phyloP scores from a whole-genome alignment of 2,888 invertebrate genomes.

The Parnassius orleans region DNA sequence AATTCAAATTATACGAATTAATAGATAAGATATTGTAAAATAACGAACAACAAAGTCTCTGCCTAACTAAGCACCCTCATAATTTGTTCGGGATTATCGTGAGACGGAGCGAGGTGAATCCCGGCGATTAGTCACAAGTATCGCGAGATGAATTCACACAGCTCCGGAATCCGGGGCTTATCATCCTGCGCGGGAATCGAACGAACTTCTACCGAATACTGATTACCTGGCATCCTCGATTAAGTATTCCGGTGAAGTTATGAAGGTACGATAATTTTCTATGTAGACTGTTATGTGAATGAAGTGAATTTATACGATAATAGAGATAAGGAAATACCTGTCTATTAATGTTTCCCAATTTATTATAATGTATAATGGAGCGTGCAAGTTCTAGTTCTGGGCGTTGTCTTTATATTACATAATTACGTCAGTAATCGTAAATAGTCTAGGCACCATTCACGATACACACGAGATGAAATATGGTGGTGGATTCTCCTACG shows the following conservation, averaged over 20 bases:
- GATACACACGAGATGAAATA: too few relatives aligned
- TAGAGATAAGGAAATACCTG: not conserved
- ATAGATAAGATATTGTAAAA: not conserved
- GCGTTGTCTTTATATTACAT: too few relatives aligned
- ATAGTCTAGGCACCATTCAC: too few relatives aligned
- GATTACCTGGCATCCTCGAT: constrained; percentile 60
- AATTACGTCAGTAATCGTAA: too few relatives aligned
- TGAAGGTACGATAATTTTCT: constrained; percentile 67
- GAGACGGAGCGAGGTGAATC: constrained; percentile 70
- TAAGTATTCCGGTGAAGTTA: constrained; percentile 72
- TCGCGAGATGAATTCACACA: constrained; percentile 59
- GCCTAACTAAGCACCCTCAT: constrained; percentile 65
- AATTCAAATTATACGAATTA: too few relatives aligned
- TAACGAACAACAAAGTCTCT: constrained; percentile 61
- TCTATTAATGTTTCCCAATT: too few relatives aligned
- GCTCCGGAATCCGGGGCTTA: constrained; percentile 52
- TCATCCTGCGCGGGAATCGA: constrained; percentile 49
- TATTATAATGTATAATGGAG: too few relatives aligned
- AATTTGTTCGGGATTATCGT: constrained; percentile 77
- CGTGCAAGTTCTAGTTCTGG: too few relatives aligned
- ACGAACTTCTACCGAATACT: constrained; percentile 70
- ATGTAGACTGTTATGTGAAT: constrained; percentile 48
- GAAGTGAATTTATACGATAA: constrained; percentile 35
- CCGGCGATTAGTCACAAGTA: constrained; percentile 78
- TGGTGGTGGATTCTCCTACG: too few relatives aligned